Base-by-base conservation (phyloP, 2,113 vertebrate species). In the Heterochromis multidens region DNA sequence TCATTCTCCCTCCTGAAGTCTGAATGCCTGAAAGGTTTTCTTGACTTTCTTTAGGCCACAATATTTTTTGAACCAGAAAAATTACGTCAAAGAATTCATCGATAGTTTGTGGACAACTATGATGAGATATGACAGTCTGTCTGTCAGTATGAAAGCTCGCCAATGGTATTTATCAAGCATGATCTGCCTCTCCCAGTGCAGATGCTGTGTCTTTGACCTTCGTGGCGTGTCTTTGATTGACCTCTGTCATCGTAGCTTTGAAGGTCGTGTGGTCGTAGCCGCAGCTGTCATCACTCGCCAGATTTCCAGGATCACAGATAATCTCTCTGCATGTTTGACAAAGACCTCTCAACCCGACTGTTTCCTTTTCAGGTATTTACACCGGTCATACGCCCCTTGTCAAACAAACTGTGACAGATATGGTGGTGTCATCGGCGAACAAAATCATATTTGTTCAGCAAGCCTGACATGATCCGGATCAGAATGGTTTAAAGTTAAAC, bases 111-210 rank as follows among this genome's bases (percentile, higher is more conserved):
- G 14, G 6, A 9, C 13, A n/a, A 12, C 19, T 11, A 6, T 80
- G 85, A 93, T 86, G 62, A 37, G 83, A 33, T 10, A 5, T 56
- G 91, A 92, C 91, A 88, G 83, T 35, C 25, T 29, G 92, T 89
- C 91, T 21, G 82, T 83, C 59, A 31, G 16, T 19, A 33, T 57
- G 56, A 67, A 63, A 63, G 21, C 65, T 85, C 27, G 2, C 49
- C 54, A 6, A 3, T 6, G 21, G 27, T 59, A 14, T 72, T 79
- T 57, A 58, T 88, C 65, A 83, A 88, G 83, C 89, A 3, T 83
- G 84, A 90, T 63, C 80, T 46, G 81, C 27, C n/a, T 43, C 65
- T 46, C 23, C 19, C 10, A 3, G 9, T 19, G 35, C 27, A 3
- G 5, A 67, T 4, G 19, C 17, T 35, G 2, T 13, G 13, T 31